These are phyloP conservation scores for Pantherophis guttatus DNA, from an alignment of 2,113 vertebrate genomes.

Conservation along the genomic window DNA sequence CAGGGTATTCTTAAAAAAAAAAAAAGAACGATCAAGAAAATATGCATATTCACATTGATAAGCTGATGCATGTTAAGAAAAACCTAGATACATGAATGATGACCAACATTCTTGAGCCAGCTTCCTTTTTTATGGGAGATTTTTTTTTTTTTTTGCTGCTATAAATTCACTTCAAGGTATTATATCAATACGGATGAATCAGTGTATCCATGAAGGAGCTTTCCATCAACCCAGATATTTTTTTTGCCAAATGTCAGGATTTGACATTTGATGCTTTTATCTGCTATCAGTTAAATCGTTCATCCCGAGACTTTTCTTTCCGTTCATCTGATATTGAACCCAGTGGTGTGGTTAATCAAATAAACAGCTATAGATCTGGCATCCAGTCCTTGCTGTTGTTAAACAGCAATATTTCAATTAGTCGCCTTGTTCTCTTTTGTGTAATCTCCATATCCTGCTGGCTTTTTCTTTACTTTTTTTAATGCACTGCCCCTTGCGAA, in stretches of 20 bases:
- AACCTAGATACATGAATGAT: constrained; percentile 13
- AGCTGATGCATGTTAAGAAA: constrained; percentile 5
- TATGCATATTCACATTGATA: neutral
- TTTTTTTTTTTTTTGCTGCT: constrained; percentile 32
- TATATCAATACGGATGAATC: constrained; percentile 48
- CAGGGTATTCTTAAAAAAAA: neutral
- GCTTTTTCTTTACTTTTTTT: neutral
- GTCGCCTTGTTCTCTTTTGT: constrained; percentile 36
- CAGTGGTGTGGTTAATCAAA: constrained; percentile 48
- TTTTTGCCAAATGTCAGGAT: constrained; percentile 63
- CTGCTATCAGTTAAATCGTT: constrained; percentile 42
- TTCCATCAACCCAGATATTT: constrained; percentile 50
- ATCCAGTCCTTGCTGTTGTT: constrained; percentile 26
- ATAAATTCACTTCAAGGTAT: constrained; percentile 65
- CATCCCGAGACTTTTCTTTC: constrained; percentile 53
- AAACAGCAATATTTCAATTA: constrained; percentile 45
- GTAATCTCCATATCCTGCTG: constrained; percentile 36
- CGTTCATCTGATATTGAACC: constrained; percentile 53
- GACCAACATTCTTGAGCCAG: constrained; percentile 22
- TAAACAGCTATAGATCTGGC: constrained; percentile 46
- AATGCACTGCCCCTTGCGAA: constrained; percentile 6
- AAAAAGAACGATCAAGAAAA: neutral
- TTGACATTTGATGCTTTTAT: constrained; percentile 65
- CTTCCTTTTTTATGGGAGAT: constrained; percentile 25
- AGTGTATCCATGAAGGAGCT: constrained; percentile 52